A percentile compares a stretch with the other conserved stretches of the same genome.
These are phyloP conservation scores for Rhinogobius similis DNA, from an alignment of 2,113 vertebrate genomes.

Conservation along the genomic window DNA sequence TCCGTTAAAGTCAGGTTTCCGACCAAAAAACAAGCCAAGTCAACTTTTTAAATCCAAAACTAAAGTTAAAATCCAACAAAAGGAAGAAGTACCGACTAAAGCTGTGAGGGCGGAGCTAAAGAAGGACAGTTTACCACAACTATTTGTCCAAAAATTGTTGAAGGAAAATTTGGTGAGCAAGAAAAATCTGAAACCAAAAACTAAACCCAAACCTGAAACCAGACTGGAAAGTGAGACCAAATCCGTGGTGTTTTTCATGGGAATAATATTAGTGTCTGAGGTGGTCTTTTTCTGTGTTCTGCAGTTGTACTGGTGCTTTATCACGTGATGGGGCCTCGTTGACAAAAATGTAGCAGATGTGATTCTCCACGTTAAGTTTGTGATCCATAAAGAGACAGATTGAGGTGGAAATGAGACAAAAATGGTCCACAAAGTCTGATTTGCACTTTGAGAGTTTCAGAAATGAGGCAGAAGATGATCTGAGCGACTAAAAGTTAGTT, in stretches of 20 bases:
- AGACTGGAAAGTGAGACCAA: background rate
- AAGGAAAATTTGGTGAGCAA: background rate
- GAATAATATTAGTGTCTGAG: background rate
- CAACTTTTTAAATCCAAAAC: background rate
- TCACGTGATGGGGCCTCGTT: too few species aligned
- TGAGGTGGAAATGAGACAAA: too few species aligned
- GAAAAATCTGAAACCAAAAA: background rate
- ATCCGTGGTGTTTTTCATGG: background rate
- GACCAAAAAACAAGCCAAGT: background rate
- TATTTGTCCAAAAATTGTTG: background rate
- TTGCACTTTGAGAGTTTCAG: too few species aligned
- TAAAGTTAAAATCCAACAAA: background rate
- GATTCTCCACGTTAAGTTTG: too few species aligned
- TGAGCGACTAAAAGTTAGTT: too few species aligned
- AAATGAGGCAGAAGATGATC: too few species aligned
- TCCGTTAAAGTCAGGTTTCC: background rate
- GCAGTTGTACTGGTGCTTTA: background rate
- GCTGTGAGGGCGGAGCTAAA: background rate
- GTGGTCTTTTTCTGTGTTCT: background rate
- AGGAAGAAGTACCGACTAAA: background rate
- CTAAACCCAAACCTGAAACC: background rate
- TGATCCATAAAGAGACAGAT: too few species aligned
- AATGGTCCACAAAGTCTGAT: too few species aligned
- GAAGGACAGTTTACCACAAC: background rate
- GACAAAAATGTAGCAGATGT: too few species aligned